Evolutionary conservation across 2,888 invertebrate species (phyloP).

Genomic region (Drosophila demipolita): DNA sequence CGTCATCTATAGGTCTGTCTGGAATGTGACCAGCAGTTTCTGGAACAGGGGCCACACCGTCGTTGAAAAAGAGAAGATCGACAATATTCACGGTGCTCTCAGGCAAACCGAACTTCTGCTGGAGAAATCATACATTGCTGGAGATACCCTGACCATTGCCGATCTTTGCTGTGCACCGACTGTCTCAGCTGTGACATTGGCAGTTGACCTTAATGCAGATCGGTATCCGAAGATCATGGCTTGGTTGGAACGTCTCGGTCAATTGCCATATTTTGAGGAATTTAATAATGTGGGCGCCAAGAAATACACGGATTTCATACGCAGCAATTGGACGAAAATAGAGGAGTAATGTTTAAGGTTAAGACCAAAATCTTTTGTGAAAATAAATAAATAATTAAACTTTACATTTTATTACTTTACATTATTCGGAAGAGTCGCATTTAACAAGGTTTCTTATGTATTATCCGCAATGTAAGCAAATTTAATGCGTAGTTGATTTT

Average conservation of each 20-base stretch:
- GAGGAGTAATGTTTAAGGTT: constrained; percentile 16
- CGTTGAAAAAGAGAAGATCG: constrained; percentile 53
- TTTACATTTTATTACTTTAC: background rate
- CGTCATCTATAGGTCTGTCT: constrained; percentile 46
- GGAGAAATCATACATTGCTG: constrained; percentile 56
- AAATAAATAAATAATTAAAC: background rate
- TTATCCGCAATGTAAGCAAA: background rate
- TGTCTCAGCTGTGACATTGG: constrained; percentile 40
- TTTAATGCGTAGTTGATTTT: background rate
- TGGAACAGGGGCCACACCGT: constrained; percentile 34
- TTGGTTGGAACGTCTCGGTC: constrained; percentile 64
- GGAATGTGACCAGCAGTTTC: constrained; percentile 33
- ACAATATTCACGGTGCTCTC: constrained; percentile 46
- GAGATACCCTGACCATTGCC: constrained; percentile 70
- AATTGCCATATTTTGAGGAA: constrained; percentile 71
- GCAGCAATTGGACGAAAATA: constrained; percentile 42
- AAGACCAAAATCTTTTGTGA: background rate
- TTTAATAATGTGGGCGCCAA: constrained; percentile 44
- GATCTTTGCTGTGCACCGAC: constrained; percentile 67
- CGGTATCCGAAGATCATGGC: constrained; percentile 64
- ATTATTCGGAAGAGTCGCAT: background rate
- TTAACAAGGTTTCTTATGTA: background rate
- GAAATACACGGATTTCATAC: constrained; percentile 36
- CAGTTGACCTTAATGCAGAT: constrained; percentile 54
- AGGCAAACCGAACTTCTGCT: constrained; percentile 58